Base-by-base conservation (phyloP, 2,113 vertebrate genomes). In the Poeciliopsis prolifica region DNA sequence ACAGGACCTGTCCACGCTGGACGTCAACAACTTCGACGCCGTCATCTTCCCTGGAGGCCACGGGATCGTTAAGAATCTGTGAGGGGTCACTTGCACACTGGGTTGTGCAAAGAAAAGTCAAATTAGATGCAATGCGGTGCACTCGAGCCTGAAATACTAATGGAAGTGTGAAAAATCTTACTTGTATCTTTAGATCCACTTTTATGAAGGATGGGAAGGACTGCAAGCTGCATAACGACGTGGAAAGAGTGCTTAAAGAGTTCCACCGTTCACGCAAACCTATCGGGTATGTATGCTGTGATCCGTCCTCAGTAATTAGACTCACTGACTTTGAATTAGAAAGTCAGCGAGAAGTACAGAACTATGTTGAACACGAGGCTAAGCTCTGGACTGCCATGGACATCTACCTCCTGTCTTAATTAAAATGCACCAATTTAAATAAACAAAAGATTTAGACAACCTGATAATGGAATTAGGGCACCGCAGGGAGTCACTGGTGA, bases 21-120 rank as follows among this genome's bases (percentile, higher is more conserved):
- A 94, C 19, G 91, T 77, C 66, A 93, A 87, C 88, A 91, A 70
- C 78, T 94, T 93, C 48, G 93, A 95, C 64, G 94, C 82, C 1
- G 69, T 95, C 81, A 94, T 94, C 78, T 94, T 94, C 22, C 94
- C 94, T 28, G 93, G 94, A 76, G 94, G 93, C 19, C 89, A 94
- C 0, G 94, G 94, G 13, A 35, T 93, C 81, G 85, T 77, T 82
- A 95, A 94, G 82, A 94, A 94, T 71, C 85, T 94, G 93, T 94
- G 83, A 94, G 94, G 64, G 29, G 37, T 72, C 19, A 15, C 61
- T 66, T 3, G 33, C 35, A 67, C 12, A 42, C 11, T 54, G 9
- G 28, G 30, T 24, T 9, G 48, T 44, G 29, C 54, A 48, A 51
- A 44, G 28, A 35, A 60, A 26, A 35, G 1, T 31, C 26, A 14